Evolutionary conservation across 1,140 invertebrate species (phyloP).

Genomic region (Nasonia giraulti): DNA sequence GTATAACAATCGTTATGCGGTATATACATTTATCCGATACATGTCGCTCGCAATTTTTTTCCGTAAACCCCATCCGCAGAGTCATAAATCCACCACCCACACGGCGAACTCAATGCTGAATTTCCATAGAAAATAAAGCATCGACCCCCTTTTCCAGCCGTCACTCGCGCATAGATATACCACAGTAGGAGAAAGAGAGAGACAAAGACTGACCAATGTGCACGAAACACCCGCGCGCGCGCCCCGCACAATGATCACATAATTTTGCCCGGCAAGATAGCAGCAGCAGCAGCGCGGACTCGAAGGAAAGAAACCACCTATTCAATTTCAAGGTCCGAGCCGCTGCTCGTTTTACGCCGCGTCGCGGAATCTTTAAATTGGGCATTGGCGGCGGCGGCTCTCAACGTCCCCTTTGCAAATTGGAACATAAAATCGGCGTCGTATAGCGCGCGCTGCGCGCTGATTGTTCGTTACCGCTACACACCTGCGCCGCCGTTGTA

Average conservation of each 20-base stretch:
- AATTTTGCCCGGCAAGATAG: constrained; percentile 38
- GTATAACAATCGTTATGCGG: background rate
- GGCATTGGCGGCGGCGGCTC: constrained; percentile 34
- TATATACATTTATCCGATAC: background rate
- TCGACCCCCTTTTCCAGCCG: background rate
- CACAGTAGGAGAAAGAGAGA: background rate
- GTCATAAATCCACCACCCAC: background rate
- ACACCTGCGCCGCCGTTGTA: background rate
- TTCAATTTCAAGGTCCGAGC: constrained; percentile 49
- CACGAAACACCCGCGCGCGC: constrained; percentile 26
- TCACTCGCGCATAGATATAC: constrained; percentile 17
- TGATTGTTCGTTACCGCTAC: constrained; percentile 45
- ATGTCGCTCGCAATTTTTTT: background rate
- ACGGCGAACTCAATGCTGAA: background rate
- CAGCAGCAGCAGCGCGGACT: background rate
- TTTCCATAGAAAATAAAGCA: constrained; percentile 30
- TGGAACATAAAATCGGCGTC: constrained; percentile 51
- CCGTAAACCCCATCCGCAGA: background rate
- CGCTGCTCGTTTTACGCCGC: constrained; percentile 49
- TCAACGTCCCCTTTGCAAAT: constrained; percentile 50
- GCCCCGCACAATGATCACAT: constrained; percentile 49
- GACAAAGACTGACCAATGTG: background rate
- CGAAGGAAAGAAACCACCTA: constrained; percentile 38
- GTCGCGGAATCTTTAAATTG: constrained; percentile 53
- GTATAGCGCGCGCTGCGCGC: constrained; percentile 27